Evolutionary conservation across 2,888 invertebrate genomes (phyloP), one percentile per base, ranked within the genome.

Genomic region (Boloria selene): DNA sequence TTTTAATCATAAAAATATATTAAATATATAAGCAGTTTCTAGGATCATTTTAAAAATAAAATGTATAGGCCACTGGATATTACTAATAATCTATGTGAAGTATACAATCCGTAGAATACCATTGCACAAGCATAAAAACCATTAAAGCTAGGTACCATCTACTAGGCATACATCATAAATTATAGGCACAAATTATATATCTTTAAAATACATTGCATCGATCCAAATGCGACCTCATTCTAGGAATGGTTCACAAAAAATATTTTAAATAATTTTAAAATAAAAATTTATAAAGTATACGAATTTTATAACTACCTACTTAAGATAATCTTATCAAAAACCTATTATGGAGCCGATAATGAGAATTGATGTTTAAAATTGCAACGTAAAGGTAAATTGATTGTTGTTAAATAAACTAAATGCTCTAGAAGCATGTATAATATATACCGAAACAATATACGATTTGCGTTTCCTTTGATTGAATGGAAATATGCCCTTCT

Each of bases 401-500:
- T n/a, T n/a, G n/a, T n/a, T 44, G 7, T n/a, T 26, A 38, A 38
- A 38, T 38, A 38, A 31, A 31, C 6, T 10, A 31, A 31, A 38
- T 10, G 31, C 31, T 7, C 7, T 10, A 38, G 31, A 2, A 7
- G 31, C 10, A 10, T 10, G 44, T 5, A 44, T 22, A 44, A 42
- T 44, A 44, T 7, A 31, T 14, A 26, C 14, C 22, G 7, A 7
- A 16, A 10, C 1, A 14, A 18, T n/a, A 18, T 22, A 55, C 14
- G 26, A 14, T 45, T 7, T 59, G 16, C 16, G 22, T 26, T 52
- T 18, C 10, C 7, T 38, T 38, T 38, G 10, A 38, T 38, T 38
- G 31, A 38, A 38, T 38, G 31, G 31, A 38, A 38, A 38, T 38
- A 38, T 76, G 75, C 75, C 75, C 75, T 68, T 73, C 68, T 73